These are phyloP conservation scores for Eristalis pertinax DNA, from an alignment of 2,888 invertebrate species.

Conservation along the genomic window DNA sequence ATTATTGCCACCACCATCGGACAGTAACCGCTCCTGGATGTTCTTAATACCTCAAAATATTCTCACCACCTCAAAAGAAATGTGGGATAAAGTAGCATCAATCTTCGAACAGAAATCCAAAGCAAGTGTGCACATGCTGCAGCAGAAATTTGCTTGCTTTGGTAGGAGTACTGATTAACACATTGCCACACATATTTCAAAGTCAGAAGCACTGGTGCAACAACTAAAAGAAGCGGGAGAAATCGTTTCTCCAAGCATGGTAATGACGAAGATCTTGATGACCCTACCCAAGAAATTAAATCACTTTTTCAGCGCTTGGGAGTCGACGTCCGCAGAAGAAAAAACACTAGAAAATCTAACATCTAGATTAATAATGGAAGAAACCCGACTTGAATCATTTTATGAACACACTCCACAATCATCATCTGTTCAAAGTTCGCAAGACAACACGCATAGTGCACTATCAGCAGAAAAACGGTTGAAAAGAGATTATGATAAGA, in stretches of 20 bases:
- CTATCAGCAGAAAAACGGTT: background rate
- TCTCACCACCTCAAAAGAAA: too few species aligned
- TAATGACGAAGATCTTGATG: background rate
- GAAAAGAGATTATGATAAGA: background rate
- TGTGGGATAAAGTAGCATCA: conserved; percentile 28
- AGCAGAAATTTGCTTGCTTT: conserved; percentile 14
- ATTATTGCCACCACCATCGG: conserved; percentile 26
- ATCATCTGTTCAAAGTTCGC: background rate
- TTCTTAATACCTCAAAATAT: too few species aligned
- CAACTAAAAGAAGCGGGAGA: conserved; percentile 11
- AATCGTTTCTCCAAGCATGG: background rate
- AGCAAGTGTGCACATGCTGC: conserved; percentile 16
- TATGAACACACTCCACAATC: background rate
- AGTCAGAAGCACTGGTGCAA: conserved; percentile 1
- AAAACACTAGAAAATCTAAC: conserved; percentile 1
- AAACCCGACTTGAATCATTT: background rate
- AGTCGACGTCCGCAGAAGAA: background rate
- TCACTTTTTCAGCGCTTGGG: background rate
- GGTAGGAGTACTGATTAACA: background rate
- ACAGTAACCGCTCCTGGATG: conserved; percentile 27
- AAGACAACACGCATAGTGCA: background rate
- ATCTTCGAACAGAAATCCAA: conserved; percentile 40
- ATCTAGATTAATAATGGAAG: too few species aligned
- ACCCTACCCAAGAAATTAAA: background rate
- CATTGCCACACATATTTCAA: conserved; percentile 21